These are phyloP conservation scores for Zaprionus bogoriensis DNA, from an alignment of 2,888 invertebrate species.

Conservation along the genomic window DNA sequence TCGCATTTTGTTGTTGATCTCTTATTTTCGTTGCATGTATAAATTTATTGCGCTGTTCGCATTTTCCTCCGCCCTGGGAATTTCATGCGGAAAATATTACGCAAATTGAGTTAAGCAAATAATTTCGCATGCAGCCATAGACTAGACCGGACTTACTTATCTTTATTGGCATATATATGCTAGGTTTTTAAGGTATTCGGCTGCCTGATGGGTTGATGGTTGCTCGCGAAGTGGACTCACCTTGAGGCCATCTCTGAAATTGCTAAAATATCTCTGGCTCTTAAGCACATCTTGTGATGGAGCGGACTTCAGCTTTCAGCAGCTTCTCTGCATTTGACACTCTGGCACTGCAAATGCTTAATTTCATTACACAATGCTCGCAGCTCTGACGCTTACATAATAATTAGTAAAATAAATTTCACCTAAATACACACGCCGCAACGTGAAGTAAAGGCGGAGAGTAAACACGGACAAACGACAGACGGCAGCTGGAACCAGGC, in stretches of 20 bases:
- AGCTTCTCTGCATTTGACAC: not conserved
- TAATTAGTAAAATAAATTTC: slow-evolving; percentile 76
- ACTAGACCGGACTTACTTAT: not conserved
- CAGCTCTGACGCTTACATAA: slow-evolving; percentile 64
- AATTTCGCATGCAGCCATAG: slow-evolving; percentile 4
- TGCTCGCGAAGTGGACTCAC: too few species aligned
- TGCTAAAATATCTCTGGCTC: too few species aligned
- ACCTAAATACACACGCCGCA: slow-evolving; percentile 62
- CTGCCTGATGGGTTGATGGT: not conserved
- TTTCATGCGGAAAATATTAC: slow-evolving; percentile 28
- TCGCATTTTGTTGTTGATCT: slow-evolving; percentile 53
- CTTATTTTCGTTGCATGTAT: slow-evolving; percentile 51
- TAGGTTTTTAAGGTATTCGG: too few species aligned
- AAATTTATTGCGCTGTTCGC: slow-evolving; percentile 61
- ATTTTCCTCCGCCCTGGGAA: slow-evolving; percentile 34
- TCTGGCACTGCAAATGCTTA: slow-evolving; percentile 54
- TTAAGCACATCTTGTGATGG: too few species aligned
- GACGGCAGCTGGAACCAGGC: not conserved
- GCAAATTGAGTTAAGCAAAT: slow-evolving; percentile 43
- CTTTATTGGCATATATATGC: not conserved
- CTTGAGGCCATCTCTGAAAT: too few species aligned
- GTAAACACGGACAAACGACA: slow-evolving; percentile 32
- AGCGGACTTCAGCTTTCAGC: not conserved
- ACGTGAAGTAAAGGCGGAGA: slow-evolving; percentile 24
- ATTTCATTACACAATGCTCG: slow-evolving; percentile 61